phyloP scores from a whole-genome alignment of 2,888 invertebrate genomes.

The Callyntrura sp. region DNA sequence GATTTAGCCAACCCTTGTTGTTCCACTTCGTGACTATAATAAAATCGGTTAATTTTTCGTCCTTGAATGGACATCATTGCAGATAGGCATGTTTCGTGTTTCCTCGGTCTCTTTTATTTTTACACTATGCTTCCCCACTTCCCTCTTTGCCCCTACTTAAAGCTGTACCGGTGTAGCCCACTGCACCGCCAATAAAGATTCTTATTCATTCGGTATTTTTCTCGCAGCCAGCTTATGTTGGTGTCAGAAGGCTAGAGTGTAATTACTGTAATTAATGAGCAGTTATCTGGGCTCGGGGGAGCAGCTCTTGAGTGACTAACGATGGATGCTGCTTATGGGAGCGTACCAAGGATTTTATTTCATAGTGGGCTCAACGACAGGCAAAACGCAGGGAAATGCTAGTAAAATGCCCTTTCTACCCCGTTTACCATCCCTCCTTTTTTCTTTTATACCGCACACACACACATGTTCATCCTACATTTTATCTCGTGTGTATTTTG shows the following conservation, averaged over 20 bases:
- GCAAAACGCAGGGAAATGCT: neutral
- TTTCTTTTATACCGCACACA: neutral
- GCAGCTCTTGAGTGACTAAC: constrained; percentile 75
- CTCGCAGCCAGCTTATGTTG: neutral
- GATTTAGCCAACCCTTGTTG: neutral
- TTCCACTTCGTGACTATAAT: too few relatives aligned
- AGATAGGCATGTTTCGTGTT: too few relatives aligned
- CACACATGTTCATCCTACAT: neutral
- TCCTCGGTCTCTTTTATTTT: too few relatives aligned
- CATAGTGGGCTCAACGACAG: constrained; percentile 53
- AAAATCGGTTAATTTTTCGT: too few relatives aligned
- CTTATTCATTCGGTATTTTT: too few relatives aligned
- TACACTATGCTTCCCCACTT: too few relatives aligned
- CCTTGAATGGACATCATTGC: too few relatives aligned
- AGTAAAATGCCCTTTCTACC: neutral
- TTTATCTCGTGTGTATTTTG: constrained; percentile 3
- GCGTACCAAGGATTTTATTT: constrained; percentile 51
- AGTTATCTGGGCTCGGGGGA: constrained; percentile 70
- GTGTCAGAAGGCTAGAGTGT: constrained; percentile 69
- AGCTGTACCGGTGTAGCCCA: too few relatives aligned
- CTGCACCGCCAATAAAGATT: too few relatives aligned
- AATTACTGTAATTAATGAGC: constrained; percentile 79
- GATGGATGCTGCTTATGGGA: constrained; percentile 71
- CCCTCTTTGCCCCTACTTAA: too few relatives aligned
- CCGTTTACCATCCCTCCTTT: neutral